Conservation (phyloP, 1,140 invertebrate species). For the Leptinotarsa undecemlineata region DNA sequence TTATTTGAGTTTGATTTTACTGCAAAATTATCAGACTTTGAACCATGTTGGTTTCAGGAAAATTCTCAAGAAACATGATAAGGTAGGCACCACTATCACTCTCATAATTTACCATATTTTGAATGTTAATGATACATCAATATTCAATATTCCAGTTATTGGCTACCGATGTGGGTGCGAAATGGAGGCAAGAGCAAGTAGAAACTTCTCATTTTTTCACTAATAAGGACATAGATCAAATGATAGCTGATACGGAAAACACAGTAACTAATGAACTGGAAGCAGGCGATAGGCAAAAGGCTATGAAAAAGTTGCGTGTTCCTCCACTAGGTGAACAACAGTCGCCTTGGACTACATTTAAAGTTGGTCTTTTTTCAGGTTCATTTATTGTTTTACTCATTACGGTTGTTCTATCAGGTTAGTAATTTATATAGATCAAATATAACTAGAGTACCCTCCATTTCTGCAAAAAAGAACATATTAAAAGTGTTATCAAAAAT, state of each 20-base stretch:
- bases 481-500: too few species aligned
- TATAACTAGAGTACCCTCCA: too few species aligned
- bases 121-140: too few species aligned
- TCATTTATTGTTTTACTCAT: slow-evolving; percentile 78
- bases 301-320: slow-evolving; percentile 86
- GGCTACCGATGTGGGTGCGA: slow-evolving; percentile 62
- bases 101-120: too few species aligned
- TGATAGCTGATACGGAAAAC: slow-evolving; percentile 84
- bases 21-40: slow-evolving; percentile 75
- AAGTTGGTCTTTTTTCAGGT: slow-evolving; percentile 81
- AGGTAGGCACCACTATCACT: slow-evolving; percentile 59
- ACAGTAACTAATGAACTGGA: slow-evolving; percentile 83
- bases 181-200: slow-evolving; percentile 80
- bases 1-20: slow-evolving; percentile 83
- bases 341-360: slow-evolving; percentile 82
- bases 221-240: slow-evolving; percentile 84
- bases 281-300: slow-evolving; percentile 78
- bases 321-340: slow-evolving; percentile 85
- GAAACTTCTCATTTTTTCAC: slow-evolving; percentile 83
- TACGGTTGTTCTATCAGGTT: slow-evolving; percentile 73
- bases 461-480: too few species aligned
- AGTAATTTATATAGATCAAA: slow-evolving; percentile 31
- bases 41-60: slow-evolving; percentile 93
- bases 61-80: slow-evolving; percentile 94
- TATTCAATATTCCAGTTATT: slow-evolving; percentile 56